phyloP scores from a whole-genome alignment of 2,113 vertebrate genomes.

The Eupsittula cactorum region DNA sequence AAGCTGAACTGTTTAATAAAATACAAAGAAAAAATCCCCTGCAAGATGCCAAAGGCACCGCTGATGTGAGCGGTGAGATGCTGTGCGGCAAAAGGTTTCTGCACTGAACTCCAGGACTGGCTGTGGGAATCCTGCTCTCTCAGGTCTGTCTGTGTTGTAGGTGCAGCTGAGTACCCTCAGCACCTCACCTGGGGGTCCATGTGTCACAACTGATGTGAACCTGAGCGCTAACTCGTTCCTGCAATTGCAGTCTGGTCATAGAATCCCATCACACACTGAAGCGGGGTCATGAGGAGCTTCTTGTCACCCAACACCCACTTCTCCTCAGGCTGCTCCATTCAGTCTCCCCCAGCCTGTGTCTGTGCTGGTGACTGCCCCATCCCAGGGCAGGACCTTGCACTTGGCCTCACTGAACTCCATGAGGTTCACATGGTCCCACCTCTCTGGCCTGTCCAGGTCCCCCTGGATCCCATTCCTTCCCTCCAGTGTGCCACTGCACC shows the following conservation, averaged over 20 bases:
- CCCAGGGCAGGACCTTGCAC: not conserved
- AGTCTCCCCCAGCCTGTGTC: not conserved
- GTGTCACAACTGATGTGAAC: accelerated
- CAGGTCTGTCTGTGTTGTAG: accelerated
- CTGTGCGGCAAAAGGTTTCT: not conserved
- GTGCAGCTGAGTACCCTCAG: not conserved
- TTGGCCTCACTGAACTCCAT: not conserved
- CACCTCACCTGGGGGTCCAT: no score
- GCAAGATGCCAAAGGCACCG: not conserved
- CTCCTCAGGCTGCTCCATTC: not conserved
- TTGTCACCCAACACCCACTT: not conserved
- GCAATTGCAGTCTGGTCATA: not conserved
- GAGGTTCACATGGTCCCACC: not conserved
- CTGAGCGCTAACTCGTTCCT: accelerated
- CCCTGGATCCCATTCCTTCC: not conserved
- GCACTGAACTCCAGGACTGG: not conserved
- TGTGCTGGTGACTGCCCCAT: not conserved
- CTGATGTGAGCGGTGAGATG: not conserved
- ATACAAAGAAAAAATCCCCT: not conserved
- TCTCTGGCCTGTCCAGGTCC: not conserved
- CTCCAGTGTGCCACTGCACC: not conserved
- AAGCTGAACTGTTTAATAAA: not conserved
- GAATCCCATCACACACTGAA: not conserved
- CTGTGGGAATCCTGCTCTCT: not conserved
- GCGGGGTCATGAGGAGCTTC: not conserved